Evolutionary conservation across 2,888 invertebrate genomes (phyloP).

Genomic region (Lasioglossum oenotherae): DNA sequence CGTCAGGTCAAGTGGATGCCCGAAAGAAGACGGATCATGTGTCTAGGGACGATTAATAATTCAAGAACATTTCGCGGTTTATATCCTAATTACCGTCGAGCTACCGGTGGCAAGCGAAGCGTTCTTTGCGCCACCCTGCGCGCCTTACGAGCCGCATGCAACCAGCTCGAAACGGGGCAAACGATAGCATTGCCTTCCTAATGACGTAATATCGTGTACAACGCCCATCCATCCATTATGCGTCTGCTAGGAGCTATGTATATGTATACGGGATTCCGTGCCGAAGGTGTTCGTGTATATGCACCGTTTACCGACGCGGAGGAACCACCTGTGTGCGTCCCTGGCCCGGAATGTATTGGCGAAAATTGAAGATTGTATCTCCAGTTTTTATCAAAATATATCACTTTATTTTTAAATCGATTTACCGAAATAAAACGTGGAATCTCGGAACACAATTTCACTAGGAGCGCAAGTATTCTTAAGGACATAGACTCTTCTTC

Average conservation of each 20-base stretch:
- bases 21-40: slow-evolving; percentile 49
- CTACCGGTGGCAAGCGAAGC: slow-evolving; percentile 21
- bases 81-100: slow-evolving; percentile 66
- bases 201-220: slow-evolving; percentile 74
- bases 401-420: too few relatives aligned
- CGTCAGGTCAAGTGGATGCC: slow-evolving; percentile 5
- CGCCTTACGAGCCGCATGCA: slow-evolving; percentile 41
- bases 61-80: slow-evolving; percentile 49
- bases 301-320: slow-evolving; percentile 43
- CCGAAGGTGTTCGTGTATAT: slow-evolving; percentile 49
- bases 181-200: slow-evolving; percentile 64
- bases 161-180: slow-evolving; percentile 64
- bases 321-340: slow-evolving; percentile 67
- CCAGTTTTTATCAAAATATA: too few relatives aligned
- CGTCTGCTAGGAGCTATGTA: slow-evolving; percentile 45
- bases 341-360: slow-evolving; percentile 46
- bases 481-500: too few relatives aligned
- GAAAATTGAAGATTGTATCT: not conserved
- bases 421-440: not conserved
- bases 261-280: slow-evolving; percentile 17
- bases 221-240: slow-evolving; percentile 74
- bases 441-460: not conserved
- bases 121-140: slow-evolving; percentile 41
- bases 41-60: slow-evolving; percentile 52
- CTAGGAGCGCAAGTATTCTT: not conserved